A percentile compares a stretch with the other conserved stretches of the same genome.
Conservation (phyloP, 2,113 vertebrate species). For the Egretta garzetta region DNA sequence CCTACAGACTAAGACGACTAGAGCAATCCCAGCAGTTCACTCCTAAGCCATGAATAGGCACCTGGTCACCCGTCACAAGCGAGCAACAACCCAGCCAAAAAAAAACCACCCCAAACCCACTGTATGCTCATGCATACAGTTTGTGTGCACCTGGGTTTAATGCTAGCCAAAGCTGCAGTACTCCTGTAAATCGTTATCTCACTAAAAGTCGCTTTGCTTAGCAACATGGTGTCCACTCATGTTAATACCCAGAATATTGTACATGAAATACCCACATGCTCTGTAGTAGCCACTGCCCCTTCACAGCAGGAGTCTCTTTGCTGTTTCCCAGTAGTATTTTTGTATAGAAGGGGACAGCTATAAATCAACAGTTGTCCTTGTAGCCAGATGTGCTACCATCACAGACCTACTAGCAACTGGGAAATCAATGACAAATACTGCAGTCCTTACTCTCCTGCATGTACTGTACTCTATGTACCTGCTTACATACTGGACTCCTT, state of each 20-base stretch:
- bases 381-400: neutral
- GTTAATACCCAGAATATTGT: neutral
- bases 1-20: rapidly evolving
- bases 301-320: neutral
- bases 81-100: neutral
- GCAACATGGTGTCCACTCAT: neutral
- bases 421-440: neutral
- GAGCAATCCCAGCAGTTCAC: neutral
- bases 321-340: neutral
- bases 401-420: neutral
- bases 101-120: neutral
- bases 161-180: neutral
- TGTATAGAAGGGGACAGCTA: neutral
- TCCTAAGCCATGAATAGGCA: neutral
- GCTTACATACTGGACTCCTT: neutral
- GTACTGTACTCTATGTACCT: neutral
- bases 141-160: neutral
- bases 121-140: neutral
- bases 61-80: neutral
- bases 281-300: neutral
- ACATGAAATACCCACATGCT: neutral
- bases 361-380: neutral
- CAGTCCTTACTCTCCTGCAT: rapidly evolving
- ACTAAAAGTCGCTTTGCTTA: neutral
- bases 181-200: neutral